phyloP scores from a whole-genome alignment of 2,113 vertebrate genomes.

The Pachypanchax playfairii region DNA sequence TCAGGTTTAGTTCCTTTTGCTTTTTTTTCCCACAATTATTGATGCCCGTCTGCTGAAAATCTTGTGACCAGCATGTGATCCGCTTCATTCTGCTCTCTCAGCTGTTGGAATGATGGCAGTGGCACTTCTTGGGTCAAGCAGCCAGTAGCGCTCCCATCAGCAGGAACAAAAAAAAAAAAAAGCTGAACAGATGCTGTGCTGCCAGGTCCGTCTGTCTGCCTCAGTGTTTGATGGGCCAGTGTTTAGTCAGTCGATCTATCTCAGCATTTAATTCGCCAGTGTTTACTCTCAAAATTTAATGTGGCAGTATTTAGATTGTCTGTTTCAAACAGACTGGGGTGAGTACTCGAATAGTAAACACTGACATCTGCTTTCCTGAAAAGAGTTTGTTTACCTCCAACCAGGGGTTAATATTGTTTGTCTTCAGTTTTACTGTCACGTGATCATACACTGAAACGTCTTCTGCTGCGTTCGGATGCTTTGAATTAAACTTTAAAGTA shows the following conservation, averaged over 20 bases:
- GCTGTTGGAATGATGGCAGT: conserved; percentile 24
- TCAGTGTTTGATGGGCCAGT: conserved; percentile 40
- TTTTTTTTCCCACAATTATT: conserved; percentile 4
- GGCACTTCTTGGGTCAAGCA: conserved; percentile 46
- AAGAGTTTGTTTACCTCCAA: not conserved
- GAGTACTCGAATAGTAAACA: conserved; percentile 25
- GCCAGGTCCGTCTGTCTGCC: conserved; percentile 50
- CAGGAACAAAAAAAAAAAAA: conserved; percentile 16
- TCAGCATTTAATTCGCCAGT: conserved; percentile 33
- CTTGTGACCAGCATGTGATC: conserved; percentile 24
- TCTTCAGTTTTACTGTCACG: rapidly evolving
- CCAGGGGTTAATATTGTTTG: not conserved
- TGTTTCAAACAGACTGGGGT: conserved; percentile 27
- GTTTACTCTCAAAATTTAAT: conserved; percentile 61
- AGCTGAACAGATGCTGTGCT: conserved; percentile 62
- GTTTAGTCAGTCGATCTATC: conserved; percentile 31
- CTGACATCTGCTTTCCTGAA: conserved; percentile 11
- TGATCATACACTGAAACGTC: not conserved
- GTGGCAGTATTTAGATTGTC: conserved; percentile 31
- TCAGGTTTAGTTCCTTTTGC: not conserved
- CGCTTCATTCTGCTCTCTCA: conserved; percentile 42
- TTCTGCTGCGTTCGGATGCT: not conserved
- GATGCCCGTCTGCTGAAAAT: not conserved
- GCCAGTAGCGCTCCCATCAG: conserved; percentile 17
- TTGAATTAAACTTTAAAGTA: not conserved